Evolutionary conservation across 2,797 vertebrate species (phyloP).

Genomic region (Sitta carolinensis): DNA sequence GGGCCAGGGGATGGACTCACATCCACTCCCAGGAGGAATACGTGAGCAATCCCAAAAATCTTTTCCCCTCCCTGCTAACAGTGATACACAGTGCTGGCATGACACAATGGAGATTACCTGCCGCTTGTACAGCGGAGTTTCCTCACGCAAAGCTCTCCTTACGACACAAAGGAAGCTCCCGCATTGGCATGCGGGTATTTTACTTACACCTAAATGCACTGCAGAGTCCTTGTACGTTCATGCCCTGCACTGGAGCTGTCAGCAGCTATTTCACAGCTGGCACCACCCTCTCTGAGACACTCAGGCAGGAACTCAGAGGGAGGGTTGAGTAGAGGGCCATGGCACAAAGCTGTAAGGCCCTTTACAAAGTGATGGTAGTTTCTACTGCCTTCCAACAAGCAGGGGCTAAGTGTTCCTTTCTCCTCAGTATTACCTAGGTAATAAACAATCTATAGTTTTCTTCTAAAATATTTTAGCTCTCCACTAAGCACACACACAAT

Average conservation of each 20-base stretch:
- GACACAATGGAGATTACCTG: background rate
- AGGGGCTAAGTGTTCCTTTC: background rate
- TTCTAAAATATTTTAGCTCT: background rate
- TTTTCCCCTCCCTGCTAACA: background rate
- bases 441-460: background rate
- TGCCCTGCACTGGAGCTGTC: background rate
- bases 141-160: background rate
- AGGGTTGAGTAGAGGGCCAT: background rate
- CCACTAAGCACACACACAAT: background rate
- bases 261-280: background rate
- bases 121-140: background rate
- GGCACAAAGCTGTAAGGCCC: background rate
- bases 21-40: background rate
- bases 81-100: background rate
- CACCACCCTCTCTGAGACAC: background rate
- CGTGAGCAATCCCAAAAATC: background rate
- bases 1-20: background rate
- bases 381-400: background rate
- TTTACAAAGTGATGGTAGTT: background rate
- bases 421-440: background rate
- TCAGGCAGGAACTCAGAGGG: fast-evolving
- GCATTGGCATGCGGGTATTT: background rate
- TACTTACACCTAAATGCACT: background rate
- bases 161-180: background rate
- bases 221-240: background rate